Evolutionary conservation across 2,797 vertebrate genomes (phyloP).

Genomic region (Halcyon chelicuti): DNA sequence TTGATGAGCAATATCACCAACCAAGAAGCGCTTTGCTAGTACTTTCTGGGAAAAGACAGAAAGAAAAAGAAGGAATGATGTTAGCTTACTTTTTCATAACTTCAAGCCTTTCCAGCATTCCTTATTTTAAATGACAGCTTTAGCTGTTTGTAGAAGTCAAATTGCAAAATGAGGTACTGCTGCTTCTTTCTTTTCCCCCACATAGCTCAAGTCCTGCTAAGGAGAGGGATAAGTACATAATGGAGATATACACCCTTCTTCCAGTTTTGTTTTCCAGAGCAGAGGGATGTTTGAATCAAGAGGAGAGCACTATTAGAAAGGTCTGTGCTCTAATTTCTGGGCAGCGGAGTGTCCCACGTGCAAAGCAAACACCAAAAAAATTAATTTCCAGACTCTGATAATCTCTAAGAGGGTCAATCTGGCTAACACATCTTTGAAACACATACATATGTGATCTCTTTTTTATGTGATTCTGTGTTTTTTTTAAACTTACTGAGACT

Average conservation of each 20-base stretch:
- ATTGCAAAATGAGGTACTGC: neutral
- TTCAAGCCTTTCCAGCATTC: neutral
- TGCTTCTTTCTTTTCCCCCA: neutral
- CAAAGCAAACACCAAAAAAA: neutral
- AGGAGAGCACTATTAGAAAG: neutral
- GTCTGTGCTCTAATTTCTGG: neutral
- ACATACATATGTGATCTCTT: neutral
- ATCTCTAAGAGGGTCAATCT: neutral
- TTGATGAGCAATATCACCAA: slow-evolving; percentile 64
- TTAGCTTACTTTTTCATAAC: neutral
- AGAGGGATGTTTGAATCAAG: neutral
- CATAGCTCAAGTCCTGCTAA: neutral
- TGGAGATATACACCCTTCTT: neutral
- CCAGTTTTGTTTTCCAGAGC: neutral
- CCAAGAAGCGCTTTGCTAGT: neutral
- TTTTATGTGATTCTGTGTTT: neutral
- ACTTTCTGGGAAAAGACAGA: neutral
- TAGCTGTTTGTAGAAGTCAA: neutral
- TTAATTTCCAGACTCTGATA: neutral
- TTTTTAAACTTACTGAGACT: neutral
- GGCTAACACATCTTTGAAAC: neutral
- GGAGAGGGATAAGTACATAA: neutral
- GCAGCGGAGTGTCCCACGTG: neutral
- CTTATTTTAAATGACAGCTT: neutral
- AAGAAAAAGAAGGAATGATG: neutral